Evolutionary conservation across 2,888 invertebrate species (phyloP).

Genomic region (Spicauda simplicius): DNA sequence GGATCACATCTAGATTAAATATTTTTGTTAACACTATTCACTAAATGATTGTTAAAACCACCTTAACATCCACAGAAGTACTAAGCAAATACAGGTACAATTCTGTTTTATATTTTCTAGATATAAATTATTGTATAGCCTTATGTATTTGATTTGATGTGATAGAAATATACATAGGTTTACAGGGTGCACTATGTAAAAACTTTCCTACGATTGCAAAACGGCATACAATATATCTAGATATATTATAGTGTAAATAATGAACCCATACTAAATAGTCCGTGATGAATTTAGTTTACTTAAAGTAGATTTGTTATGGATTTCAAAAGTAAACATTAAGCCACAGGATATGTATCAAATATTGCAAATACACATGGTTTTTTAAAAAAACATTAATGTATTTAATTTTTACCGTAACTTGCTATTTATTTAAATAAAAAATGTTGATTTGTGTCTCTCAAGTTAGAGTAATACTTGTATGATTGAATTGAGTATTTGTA

Average conservation of each 20-base stretch:
- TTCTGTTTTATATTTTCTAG: neutral
- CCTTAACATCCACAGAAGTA: neutral
- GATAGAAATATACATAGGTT: neutral
- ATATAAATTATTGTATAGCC: neutral
- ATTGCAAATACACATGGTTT: neutral
- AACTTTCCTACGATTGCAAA: neutral
- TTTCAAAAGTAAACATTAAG: too few relatives aligned
- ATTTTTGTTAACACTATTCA: too few relatives aligned
- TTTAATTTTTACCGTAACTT: too few relatives aligned
- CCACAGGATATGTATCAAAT: too few relatives aligned
- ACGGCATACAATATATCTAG: neutral
- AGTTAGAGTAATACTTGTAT: neutral
- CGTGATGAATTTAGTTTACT: neutral
- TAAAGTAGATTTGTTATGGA: neutral
- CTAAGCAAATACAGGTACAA: neutral
- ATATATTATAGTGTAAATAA: constrained; percentile 6
- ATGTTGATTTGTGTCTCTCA: too few relatives aligned
- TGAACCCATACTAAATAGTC: neutral
- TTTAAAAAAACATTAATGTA: neutral
- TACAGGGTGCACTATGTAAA: neutral
- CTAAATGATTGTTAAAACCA: too few relatives aligned
- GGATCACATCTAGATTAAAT: too few relatives aligned
- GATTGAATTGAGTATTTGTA: too few relatives aligned
- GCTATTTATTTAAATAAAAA: too few relatives aligned
- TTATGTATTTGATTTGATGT: neutral